Evolutionary conservation across 2,888 invertebrate species (phyloP).

Genomic region (Cepaea hortensis): DNA sequence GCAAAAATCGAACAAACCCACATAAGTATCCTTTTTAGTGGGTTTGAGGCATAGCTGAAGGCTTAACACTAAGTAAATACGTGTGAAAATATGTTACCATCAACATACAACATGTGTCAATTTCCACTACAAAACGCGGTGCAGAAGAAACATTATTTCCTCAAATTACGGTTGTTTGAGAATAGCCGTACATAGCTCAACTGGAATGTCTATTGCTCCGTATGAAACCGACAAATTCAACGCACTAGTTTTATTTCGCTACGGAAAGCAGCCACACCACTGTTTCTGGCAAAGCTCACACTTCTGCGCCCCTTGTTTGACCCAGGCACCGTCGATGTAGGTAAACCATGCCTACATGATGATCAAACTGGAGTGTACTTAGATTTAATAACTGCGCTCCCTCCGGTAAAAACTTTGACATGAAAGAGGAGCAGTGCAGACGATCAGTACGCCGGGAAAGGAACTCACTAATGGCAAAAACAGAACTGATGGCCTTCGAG

Average conservation of each 20-base stretch:
- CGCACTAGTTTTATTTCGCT: neutral
- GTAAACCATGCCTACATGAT: neutral
- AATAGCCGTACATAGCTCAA: neutral
- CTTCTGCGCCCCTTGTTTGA: neutral
- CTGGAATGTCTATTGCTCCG: neutral
- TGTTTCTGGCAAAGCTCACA: neutral
- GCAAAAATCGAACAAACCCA: too few relatives aligned
- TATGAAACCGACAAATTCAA: neutral
- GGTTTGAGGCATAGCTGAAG: too few relatives aligned
- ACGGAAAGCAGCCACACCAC: neutral
- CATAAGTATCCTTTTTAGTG: too few relatives aligned
- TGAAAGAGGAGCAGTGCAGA: slow-evolving; percentile 10
- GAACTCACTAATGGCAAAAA: slow-evolving; percentile 1
- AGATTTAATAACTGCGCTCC: slow-evolving; percentile 17
- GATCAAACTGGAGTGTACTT: slow-evolving; percentile 9
- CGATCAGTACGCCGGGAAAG: slow-evolving; percentile 27
- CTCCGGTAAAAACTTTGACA: slow-evolving; percentile 32
- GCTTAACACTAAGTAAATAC: too few relatives aligned
- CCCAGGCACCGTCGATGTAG: slow-evolving; percentile 1
- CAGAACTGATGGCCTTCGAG: slow-evolving; percentile 2
- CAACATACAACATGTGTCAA: neutral
- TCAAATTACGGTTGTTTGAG: neutral
- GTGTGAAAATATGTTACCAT: too few relatives aligned
- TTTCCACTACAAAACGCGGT: neutral
- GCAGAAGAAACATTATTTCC: neutral